Evolutionary conservation across 2,888 invertebrate species (phyloP), one percentile per base, ranked within the genome.

Genomic region (Nomada fucata): DNA sequence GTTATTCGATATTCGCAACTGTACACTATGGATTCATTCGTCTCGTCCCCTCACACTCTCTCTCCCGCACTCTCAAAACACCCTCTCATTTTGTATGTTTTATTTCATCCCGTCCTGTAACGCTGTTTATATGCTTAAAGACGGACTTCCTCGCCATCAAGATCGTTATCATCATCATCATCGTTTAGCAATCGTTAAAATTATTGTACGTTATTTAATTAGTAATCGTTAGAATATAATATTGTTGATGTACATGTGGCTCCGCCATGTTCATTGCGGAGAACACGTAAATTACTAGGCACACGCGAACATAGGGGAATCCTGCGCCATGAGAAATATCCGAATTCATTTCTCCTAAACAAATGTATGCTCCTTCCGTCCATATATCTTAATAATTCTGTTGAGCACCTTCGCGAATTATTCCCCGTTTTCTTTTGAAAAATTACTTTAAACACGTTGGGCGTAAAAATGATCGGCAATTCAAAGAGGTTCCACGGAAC

Each of bases 171-270:
- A 26, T 57, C 42, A 26, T 57, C 42, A 44, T 71, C 36, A 36
- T 71, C 71, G 63, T 86, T 90, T 83, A 90, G 89, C 89, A 86
- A 85, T 90, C 86, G 85, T 91, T 92, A 91, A 91, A 91, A 91
- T 92, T 92, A 92, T 91, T 91, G 90, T 91, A 92, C 91, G 91
- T 90, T 90, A 91, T 88, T 72, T 92, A 88, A 89, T 90, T 91
- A 91, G 89, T 91, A 91, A 92, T 91, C 88, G 88, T 92, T 92
- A 92, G 88, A 92, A 91, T 93, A 93, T 91, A 90, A 91, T 92
- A 90, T 91, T 90, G 85, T 88, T 91, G 89, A 91, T 91, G 89
- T 89, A 92, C 88, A 89, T 89, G 86, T 88, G 86, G 86, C 88
- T 85, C 84, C 82, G 76, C 86, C 65, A 60, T 77, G 65, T 80